Evolutionary conservation across 35 echinoderm and acorn worm genomes (phyloP), one percentile per base, ranked within the genome.

Genomic region (Acanthaster planci): DNA sequence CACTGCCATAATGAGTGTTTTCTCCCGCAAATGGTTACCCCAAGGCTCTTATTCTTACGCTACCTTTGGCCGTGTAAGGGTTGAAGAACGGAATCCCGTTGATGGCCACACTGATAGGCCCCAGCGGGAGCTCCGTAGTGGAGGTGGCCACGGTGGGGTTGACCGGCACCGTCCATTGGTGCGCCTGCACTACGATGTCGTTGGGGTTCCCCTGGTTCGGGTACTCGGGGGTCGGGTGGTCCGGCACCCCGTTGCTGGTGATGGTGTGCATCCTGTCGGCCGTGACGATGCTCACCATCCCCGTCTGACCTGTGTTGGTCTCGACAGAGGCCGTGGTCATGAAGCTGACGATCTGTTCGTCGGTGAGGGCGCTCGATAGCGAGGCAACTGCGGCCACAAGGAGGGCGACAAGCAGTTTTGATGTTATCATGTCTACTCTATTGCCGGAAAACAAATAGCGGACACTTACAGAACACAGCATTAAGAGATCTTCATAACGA

Each of bases 41-140:
- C n/a, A n/a, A n/a, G n/a, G n/a, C n/a, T n/a, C n/a, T n/a, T n/a
- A n/a, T n/a, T n/a, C n/a, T n/a, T n/a, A n/a, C 35, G 31, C n/a
- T 32, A n/a, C 80, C 86, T 23, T 29, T 39, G 19, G 16, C 32
- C 1, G 91, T 93, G 64, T 76, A 93, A 0, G 91, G 91, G 50
- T 93, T 93, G 38, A 57, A 93, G 14, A 85, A 72, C 18, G 59
- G 29, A 2, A 92, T 78, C 0, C 90, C 90, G 23, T 92, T 92
- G 2, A 67, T 76, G 17, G 90, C 85, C 36, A 92, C 56, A 38
- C 47, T 86, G 7, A 93, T 93, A 2, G 79, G 7, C 2, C 91
- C 91, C 3, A 76, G 31, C 4, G 42, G 80, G 34, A 93, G 37
- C 21, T 76, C 37, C 1, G 75, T 77, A 17, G 51, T 36, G 8